Base-by-base conservation (phyloP, 2,888 invertebrate genomes). In the Scaptomyza polygonia region DNA sequence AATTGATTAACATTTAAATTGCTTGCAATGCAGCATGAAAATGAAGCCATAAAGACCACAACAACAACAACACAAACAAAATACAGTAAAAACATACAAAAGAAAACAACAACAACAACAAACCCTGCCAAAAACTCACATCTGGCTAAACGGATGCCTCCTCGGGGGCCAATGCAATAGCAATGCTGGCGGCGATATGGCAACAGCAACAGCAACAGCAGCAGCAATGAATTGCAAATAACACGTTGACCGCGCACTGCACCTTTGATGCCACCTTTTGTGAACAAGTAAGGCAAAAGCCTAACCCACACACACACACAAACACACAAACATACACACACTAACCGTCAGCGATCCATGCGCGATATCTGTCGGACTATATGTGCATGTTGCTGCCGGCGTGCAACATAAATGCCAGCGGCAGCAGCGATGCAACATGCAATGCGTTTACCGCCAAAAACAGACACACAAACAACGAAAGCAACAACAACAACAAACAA, bases 1-100 rank as follows among this genome's bases (percentile, higher is more conserved):
- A 85, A 76, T 85, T 73, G 82, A 87, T 87, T 82, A 86, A 77
- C 88, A 87, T 82, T 86, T 82, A 79, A 87, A 82, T 87, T 87
- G 82, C 65, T 67, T 67, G 77, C 80, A 83, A 86, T 85, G 77
- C 63, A 61, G 68, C 85, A 67, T 72, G 74, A 61, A 81, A 82
- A 79, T 82, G 59, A 69, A 69, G 81, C 55, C 63, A 72, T 83
- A 53, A 62, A 44, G 43, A 18, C 48, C 30, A 12, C 21, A n/a
- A 53, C 52, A 48, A 32, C 65, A 58, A 14, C 72, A 53, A 52
- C 61, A 3, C 21, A 21, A 21, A 21, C n/a, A n/a, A n/a, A n/a
- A n/a, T n/a, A n/a, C n/a, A n/a, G n/a, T n/a, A n/a, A n/a, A n/a
- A n/a, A n/a, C n/a, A n/a, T n/a, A n/a, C n/a, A n/a, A n/a, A n/a